phyloP scores from a whole-genome alignment of 2,797 vertebrate species.

The Neoniphon sammara region DNA sequence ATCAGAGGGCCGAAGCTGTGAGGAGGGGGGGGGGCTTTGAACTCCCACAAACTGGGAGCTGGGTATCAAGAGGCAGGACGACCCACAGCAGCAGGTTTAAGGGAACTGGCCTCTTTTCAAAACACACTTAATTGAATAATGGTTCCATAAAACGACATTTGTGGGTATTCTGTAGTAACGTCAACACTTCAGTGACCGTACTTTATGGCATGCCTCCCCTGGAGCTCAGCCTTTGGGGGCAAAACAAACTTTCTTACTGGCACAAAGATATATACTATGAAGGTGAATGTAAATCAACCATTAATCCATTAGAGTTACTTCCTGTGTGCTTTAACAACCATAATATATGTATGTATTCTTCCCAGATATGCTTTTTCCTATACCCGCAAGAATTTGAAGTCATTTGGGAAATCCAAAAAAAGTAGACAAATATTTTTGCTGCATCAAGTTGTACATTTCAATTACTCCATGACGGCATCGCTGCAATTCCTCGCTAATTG shows the following conservation, averaged over 20 bases:
- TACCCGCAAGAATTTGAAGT: neutral
- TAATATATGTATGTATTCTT: neutral
- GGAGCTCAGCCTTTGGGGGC: constrained; percentile 6
- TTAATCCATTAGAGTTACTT: neutral
- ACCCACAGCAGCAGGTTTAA: constrained; percentile 15
- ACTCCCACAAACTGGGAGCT: constrained; percentile 2
- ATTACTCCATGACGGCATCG: neutral
- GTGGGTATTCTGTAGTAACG: constrained; percentile 27
- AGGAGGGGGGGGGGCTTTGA: too few species aligned
- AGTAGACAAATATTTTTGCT: constrained; percentile 8
- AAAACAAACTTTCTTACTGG: constrained; percentile 25
- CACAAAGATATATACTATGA: constrained; percentile 1
- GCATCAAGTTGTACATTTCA: constrained; percentile 16
- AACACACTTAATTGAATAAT: constrained; percentile 39
- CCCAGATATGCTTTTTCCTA: neutral
- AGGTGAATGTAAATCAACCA: constrained; percentile 16
- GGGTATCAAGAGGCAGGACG: neutral
- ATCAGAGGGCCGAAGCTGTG: too few species aligned
- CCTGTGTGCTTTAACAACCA: constrained; percentile 1
- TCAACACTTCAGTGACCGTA: constrained; percentile 25
- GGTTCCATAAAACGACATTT: constrained; percentile 39
- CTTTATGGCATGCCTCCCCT: constrained; percentile 19
- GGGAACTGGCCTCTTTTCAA: constrained; percentile 26
- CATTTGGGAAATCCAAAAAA: constrained; percentile 7
- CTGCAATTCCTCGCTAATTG: constrained; percentile 14